phyloP scores from a whole-genome alignment of 2,113 vertebrate species.

The Epinephelus cyanopodus region DNA sequence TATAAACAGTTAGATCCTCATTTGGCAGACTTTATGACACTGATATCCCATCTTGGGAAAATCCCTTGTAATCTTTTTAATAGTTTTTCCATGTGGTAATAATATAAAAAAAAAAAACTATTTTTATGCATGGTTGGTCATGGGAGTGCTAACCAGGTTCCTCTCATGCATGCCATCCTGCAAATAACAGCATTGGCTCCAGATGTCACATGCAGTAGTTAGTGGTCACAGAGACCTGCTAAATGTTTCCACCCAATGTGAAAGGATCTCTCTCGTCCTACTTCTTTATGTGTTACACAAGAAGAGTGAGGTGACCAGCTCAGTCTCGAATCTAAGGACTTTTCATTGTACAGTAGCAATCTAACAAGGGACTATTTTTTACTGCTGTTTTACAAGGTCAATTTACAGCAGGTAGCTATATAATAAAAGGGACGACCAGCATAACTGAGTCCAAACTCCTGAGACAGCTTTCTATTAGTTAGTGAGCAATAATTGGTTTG shows the following conservation, averaged over 20 bases:
- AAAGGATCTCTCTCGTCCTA: constrained; percentile 24
- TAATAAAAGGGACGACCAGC: background rate
- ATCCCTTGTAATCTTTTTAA: background rate
- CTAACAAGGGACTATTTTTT: background rate
- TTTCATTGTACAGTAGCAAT: background rate
- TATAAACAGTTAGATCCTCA: constrained; percentile 19
- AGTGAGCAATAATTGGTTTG: background rate
- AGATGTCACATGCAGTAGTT: constrained; percentile 43
- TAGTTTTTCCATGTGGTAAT: background rate
- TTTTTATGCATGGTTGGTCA: constrained; percentile 19
- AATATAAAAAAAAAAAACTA: background rate
- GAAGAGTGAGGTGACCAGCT: background rate
- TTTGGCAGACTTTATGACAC: constrained; percentile 17
- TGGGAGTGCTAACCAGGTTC: constrained; percentile 26
- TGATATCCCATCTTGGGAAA: constrained; percentile 16
- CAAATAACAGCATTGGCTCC: background rate
- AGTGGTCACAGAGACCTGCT: constrained; percentile 46
- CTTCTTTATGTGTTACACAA: background rate
- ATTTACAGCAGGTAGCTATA: background rate
- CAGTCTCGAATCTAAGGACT: background rate
- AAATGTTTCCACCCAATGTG: constrained; percentile 50
- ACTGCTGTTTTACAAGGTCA: background rate
- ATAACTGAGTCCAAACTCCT: background rate
- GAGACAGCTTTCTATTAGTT: background rate
- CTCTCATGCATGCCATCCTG: constrained; percentile 3